Evolutionary conservation across 2,113 vertebrate genomes (phyloP).

Genomic region (Xiphophorus hellerii): DNA sequence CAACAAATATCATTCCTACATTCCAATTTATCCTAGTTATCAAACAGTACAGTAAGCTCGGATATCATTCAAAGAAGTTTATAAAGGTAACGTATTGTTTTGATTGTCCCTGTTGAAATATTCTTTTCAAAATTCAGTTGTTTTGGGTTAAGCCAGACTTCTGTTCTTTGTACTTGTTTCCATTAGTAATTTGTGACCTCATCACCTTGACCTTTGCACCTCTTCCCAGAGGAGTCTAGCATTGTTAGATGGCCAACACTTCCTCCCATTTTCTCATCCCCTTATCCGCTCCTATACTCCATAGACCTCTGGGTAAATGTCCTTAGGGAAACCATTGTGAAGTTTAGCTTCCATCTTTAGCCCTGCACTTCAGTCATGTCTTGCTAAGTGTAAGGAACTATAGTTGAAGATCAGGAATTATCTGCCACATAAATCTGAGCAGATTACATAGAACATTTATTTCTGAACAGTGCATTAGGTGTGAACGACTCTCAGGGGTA

Average conservation of each 20-base stretch:
- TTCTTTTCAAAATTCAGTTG: too few species aligned
- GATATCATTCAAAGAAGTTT: too few species aligned
- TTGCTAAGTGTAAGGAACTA: not conserved
- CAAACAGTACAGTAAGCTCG: too few species aligned
- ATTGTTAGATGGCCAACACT: conserved; percentile 53
- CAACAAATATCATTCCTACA: too few species aligned
- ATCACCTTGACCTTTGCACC: conserved; percentile 28
- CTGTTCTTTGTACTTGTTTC: not conserved
- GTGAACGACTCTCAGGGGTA: too few species aligned
- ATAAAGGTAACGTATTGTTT: too few species aligned
- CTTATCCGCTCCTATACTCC: conserved; percentile 64
- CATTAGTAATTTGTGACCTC: conserved; percentile 33
- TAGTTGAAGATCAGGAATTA: too few species aligned
- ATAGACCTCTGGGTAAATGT: conserved; percentile 22
- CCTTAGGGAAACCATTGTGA: conserved; percentile 50
- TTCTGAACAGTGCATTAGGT: too few species aligned
- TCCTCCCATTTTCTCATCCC: conserved; percentile 61
- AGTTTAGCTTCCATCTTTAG: conserved; percentile 4
- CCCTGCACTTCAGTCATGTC: not conserved
- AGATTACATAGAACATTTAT: too few species aligned
- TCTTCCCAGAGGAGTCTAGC: conserved; percentile 18
- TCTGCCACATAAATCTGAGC: too few species aligned
- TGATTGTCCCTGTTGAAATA: too few species aligned
- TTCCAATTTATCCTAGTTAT: too few species aligned
- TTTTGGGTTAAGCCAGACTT: not conserved